These are phyloP conservation scores for Poeciliopsis gracilis DNA, from an alignment of 2,797 vertebrate genomes.

Conservation along the genomic window DNA sequence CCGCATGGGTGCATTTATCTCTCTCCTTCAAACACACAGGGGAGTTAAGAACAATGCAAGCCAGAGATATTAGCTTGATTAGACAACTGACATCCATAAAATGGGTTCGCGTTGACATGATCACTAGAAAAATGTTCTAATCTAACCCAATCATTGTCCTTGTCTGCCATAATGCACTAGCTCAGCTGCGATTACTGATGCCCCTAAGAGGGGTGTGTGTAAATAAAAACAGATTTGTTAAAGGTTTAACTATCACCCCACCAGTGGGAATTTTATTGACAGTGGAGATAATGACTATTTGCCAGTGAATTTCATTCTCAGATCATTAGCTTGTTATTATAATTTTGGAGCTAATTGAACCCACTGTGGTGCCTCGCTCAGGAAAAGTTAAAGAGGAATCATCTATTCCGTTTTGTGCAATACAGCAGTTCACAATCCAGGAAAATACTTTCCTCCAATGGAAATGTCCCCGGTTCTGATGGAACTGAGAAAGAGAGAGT, in stretches of 20 bases:
- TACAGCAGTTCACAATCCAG: too few species aligned
- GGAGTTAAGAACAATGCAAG: neutral
- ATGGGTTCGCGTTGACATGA: too few species aligned
- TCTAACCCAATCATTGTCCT: neutral
- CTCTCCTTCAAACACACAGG: slow-evolving; percentile 2
- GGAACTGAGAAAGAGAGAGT: too few species aligned
- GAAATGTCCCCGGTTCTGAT: too few species aligned
- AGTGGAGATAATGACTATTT: neutral
- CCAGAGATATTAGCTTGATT: neutral
- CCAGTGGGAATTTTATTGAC: too few species aligned
- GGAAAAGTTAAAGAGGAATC: too few species aligned
- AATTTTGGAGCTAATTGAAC: neutral
- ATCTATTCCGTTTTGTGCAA: too few species aligned
- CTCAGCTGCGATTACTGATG: neutral
- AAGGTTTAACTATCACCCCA: too few species aligned
- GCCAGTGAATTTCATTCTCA: neutral
- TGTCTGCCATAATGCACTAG: neutral
- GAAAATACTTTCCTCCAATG: too few species aligned
- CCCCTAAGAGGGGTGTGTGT: neutral
- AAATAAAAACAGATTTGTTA: too few species aligned
- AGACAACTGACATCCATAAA: neutral
- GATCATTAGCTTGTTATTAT: neutral
- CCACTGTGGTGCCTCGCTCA: neutral
- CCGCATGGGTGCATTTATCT: slow-evolving; percentile 13
- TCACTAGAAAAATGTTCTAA: neutral